phyloP scores from a whole-genome alignment of 2,888 invertebrate species.

The Cryptosula pallasiana region DNA sequence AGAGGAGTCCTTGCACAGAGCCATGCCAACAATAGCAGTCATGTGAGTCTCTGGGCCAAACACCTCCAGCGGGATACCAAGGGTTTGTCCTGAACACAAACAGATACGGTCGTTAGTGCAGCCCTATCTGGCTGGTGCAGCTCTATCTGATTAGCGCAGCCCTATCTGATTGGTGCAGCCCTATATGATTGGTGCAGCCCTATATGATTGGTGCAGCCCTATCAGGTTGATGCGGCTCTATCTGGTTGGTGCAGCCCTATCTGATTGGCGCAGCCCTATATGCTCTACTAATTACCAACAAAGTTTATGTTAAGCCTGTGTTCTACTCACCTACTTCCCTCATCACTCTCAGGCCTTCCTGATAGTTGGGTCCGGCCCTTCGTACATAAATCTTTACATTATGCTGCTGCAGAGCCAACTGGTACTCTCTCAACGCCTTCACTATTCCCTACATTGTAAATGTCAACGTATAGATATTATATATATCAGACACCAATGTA shows the following conservation, averaged over 20 bases:
- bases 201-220: no score
- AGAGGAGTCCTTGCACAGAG: constrained; percentile 68
- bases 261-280: no score
- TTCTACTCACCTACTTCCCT: constrained; percentile 69
- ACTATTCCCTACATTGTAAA: constrained; percentile 85
- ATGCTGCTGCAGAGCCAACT: constrained; percentile 80
- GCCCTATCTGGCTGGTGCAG: no score
- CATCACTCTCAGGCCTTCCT: constrained; percentile 92
- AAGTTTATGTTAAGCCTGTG: no score
- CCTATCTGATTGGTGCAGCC: no score
- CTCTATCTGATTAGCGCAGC: no score
- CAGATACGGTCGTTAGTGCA: no score
- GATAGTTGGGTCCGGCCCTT: constrained; percentile 96
- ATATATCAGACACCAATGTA: background rate
- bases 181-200: no score
- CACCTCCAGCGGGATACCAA: constrained; percentile 85
- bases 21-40: constrained; percentile 99
- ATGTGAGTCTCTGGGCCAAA: constrained; percentile 99
- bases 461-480: no score
- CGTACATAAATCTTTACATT: constrained; percentile 91
- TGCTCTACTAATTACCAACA: no score
- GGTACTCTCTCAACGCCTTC: constrained; percentile 86
- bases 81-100: constrained; percentile 54
- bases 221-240: no score
- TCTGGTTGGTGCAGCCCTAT: no score